Percentiles rank a stretch among this genome's conserved stretches.
These are phyloP conservation scores for Isurus oxyrinchus DNA, from an alignment of 2,113 vertebrate species.

Conservation along the genomic window DNA sequence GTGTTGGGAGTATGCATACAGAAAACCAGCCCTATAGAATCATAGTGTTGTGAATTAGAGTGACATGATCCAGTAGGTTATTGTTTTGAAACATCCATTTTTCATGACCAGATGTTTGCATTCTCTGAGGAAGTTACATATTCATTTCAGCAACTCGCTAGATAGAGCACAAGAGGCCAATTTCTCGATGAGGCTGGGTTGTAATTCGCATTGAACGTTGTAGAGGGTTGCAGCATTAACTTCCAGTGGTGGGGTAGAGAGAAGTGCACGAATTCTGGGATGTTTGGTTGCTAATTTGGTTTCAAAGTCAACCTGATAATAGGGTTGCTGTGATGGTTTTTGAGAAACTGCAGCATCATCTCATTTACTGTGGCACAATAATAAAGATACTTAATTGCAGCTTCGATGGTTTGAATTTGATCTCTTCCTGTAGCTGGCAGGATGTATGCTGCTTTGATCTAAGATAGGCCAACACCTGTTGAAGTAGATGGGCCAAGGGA, in stretches of 20 bases:
- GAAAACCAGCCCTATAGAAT: background rate
- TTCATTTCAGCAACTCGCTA: background rate
- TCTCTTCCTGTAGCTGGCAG: background rate
- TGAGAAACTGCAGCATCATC: background rate
- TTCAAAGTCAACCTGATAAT: background rate
- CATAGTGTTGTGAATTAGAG: constrained; percentile 29
- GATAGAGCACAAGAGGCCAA: background rate
- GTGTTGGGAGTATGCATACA: background rate
- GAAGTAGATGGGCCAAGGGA: background rate
- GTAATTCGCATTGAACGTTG: background rate
- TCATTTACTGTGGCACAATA: background rate
- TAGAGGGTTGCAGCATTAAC: background rate
- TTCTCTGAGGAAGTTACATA: constrained; percentile 6
- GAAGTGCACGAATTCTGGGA: background rate
- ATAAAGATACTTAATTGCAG: background rate
- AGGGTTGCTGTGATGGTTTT: background rate
- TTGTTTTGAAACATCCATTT: constrained; percentile 29
- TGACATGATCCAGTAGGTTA: constrained; percentile 2
- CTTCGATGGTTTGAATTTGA: background rate
- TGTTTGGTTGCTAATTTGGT: background rate
- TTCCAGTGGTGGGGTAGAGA: background rate
- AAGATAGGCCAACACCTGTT: background rate
- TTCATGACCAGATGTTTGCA: constrained; percentile 11
- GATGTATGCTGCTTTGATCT: background rate
- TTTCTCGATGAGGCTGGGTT: background rate